Conservation (phyloP, 2,113 vertebrate species). For the Hystrix cristata region DNA sequence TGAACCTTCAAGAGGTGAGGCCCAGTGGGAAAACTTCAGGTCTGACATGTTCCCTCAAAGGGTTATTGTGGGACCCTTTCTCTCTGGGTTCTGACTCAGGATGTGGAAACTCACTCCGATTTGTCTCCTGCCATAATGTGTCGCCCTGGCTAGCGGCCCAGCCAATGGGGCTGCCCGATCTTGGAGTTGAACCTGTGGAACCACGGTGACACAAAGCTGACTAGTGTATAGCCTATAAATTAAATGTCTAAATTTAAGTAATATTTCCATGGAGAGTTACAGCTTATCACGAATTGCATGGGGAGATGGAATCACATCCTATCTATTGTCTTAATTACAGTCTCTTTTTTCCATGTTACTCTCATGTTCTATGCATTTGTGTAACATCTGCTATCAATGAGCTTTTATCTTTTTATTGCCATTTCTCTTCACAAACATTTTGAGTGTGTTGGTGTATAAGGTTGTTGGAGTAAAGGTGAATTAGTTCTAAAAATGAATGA, state of each 20-base stretch:
- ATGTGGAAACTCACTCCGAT: neutral
- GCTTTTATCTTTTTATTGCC: neutral
- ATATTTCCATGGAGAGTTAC: neutral
- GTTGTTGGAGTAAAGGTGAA: neutral
- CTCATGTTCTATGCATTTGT: neutral
- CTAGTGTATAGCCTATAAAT: neutral
- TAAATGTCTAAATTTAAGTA: constrained; percentile 24
- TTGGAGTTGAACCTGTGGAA: neutral
- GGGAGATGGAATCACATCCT: neutral
- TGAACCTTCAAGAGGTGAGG: neutral
- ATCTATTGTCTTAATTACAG: neutral
- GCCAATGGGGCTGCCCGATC: rapidly evolving
- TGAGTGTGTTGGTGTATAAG: neutral
- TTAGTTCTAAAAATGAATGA: neutral
- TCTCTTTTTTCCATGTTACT: neutral
- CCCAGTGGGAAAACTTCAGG: no score
- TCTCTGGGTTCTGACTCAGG: neutral
- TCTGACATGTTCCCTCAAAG: neutral
- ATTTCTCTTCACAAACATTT: neutral
- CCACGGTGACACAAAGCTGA: neutral
- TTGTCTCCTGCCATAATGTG: neutral
- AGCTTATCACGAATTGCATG: neutral
- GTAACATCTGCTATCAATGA: neutral
- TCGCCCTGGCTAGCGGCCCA: neutral
- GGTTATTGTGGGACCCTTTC: neutral